Base-by-base conservation (phyloP, 1,140 invertebrate species). In the Drosophila equinoxialis region DNA sequence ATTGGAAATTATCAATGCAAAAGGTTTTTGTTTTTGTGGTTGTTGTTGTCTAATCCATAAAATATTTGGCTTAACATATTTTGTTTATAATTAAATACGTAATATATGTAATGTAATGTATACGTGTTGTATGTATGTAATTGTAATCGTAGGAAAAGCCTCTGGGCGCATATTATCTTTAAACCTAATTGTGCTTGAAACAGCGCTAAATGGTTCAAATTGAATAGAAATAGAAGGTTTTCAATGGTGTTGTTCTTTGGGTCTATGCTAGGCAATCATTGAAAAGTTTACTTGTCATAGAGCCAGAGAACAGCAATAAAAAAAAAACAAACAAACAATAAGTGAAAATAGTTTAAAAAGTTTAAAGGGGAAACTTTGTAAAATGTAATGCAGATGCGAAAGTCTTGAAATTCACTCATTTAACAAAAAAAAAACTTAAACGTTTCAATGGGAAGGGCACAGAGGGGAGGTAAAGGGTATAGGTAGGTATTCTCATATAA, bases 21-120 rank as follows among this genome's bases (percentile, higher is more conserved):
- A 51, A 51, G 17, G 7, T 51, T 51, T 23, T 51, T 37, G 35
- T 37, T 11, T 17, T 17, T 17, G 17, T 17, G 17, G 35, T 35
- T 35, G 20, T 23, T 23, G 35, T 11, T 39, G 10, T 76, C 74
- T 82, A 77, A 79, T 54, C 65, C 35, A 74, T 87, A 83, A 86
- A 83, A 74, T 87, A 87, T 83, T 87, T 89, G 84, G 83, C 83
- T 87, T 87, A 86, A 86, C 67, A 75, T 86, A 89, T 87, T 83
- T 45, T 73, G 73, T 80, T 89, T 89, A 89, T 89, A 78, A 77
- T 87, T 83, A 87, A 83, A 83, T 89, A 89, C 69, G 60, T 68
- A 68, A 74, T 82, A 60, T 68, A 74, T 82, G 57, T 68, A 71
- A 61, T 82, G 69, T 85, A 80, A 81, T 85, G 79, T 87, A 83